A percentile compares a stretch with the other conserved stretches of the same genome.
Conservation (phyloP, 2,113 vertebrate species). For the Strix uralensis region DNA sequence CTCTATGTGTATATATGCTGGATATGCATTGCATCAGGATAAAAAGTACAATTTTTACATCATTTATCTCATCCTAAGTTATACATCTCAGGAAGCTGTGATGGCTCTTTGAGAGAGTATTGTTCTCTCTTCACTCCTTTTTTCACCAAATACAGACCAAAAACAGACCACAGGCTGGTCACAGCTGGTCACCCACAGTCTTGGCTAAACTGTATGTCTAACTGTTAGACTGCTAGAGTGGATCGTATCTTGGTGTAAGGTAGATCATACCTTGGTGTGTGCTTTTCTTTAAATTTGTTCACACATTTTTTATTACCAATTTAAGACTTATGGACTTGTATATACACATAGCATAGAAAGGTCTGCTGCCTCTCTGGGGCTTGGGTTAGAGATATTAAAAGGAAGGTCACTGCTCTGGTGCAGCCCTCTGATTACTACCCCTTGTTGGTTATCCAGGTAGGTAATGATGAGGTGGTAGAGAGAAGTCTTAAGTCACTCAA, state of each 20-base stretch:
- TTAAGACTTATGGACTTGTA: neutral
- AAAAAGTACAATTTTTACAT: neutral
- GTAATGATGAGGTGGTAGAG: no score
- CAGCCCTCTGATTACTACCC: no score
- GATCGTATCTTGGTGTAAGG: no score
- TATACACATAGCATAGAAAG: no score
- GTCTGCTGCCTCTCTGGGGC: no score
- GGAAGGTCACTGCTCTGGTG: no score
- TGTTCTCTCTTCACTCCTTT: neutral
- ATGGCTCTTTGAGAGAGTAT: neutral
- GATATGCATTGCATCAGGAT: neutral
- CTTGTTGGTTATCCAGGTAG: no score
- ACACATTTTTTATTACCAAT: neutral
- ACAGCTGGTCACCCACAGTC: neutral
- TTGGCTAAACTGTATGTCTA: neutral
- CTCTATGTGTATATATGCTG: neutral
- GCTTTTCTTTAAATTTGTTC: neutral
- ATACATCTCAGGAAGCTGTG: neutral
- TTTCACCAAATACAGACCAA: neutral
- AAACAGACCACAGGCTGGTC: neutral
- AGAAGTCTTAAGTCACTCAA: no score
- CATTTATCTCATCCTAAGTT: neutral
- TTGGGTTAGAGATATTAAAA: no score
- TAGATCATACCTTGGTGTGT: no score
- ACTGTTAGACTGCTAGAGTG: neutral